These are phyloP conservation scores for Trachelus iudaicus DNA, from an alignment of 2,888 invertebrate genomes.

Conservation along the genomic window DNA sequence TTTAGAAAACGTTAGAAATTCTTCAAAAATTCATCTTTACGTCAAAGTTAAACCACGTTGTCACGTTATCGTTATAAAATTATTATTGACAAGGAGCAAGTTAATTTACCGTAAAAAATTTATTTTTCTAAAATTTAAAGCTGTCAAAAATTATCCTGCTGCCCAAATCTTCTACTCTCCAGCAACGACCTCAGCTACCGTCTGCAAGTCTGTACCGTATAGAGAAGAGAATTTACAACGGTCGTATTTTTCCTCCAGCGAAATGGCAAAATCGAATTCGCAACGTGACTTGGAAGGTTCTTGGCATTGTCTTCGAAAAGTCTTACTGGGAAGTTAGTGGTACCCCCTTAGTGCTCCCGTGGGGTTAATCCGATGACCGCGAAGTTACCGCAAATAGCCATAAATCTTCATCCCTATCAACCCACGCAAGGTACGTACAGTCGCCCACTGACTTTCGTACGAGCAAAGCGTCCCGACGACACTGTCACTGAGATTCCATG, in stretches of 20 bases:
- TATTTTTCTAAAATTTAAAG: background rate
- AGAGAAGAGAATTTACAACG: background rate
- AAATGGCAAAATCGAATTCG: conserved; percentile 1
- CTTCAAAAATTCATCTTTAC: background rate
- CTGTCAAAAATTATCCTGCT: background rate
- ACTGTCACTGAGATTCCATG: background rate
- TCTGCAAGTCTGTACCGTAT: background rate
- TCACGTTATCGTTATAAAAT: background rate
- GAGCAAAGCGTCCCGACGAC: background rate
- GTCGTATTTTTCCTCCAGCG: background rate
- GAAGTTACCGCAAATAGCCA: conserved; percentile 47
- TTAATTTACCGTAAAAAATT: background rate
- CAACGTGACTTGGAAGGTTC: background rate
- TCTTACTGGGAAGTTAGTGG: conserved; percentile 22
- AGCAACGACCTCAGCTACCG: background rate
- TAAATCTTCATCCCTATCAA: conserved; percentile 40
- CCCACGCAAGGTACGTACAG: background rate
- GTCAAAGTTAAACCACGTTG: background rate
- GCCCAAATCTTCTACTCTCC: background rate
- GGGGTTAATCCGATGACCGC: conserved; percentile 51
- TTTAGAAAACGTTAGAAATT: conserved; percentile 23
- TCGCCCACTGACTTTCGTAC: background rate
- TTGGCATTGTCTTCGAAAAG: background rate
- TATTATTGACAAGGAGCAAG: background rate
- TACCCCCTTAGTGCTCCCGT: conserved; percentile 28